These are phyloP conservation scores for Entelurus aequoreus DNA, from an alignment of 2,113 vertebrate genomes.

Conservation along the genomic window DNA sequence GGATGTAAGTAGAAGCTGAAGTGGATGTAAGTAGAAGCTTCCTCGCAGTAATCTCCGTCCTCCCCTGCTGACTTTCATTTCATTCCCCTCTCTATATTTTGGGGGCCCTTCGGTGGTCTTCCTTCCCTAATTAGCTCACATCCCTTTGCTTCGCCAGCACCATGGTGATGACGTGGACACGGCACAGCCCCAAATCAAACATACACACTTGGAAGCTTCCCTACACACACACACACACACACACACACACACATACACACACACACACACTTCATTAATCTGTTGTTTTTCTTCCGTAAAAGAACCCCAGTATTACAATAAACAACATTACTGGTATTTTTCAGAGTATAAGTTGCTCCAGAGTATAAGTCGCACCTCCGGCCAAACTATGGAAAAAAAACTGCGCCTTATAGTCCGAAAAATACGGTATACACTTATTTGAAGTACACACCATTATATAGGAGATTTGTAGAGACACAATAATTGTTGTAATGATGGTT, in stretches of 20 bases:
- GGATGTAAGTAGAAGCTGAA: too few relatives aligned
- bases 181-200: conserved; percentile 56
- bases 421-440: too few relatives aligned
- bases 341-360: too few relatives aligned
- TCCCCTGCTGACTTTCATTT: conserved; percentile 46
- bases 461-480: too few relatives aligned
- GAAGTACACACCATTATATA: too few relatives aligned
- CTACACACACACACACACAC: conserved; percentile 6
- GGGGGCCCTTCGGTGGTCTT: conserved; percentile 51
- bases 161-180: conserved; percentile 45
- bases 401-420: too few relatives aligned
- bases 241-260: not conserved
- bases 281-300: too few relatives aligned
- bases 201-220: conserved; percentile 24
- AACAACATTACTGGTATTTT: too few relatives aligned
- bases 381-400: too few relatives aligned
- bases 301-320: too few relatives aligned
- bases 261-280: not conserved
- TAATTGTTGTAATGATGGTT: too few relatives aligned
- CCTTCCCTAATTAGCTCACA: conserved; percentile 61
- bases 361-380: too few relatives aligned
- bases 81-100: conserved; percentile 46
- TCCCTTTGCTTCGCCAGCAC: conserved; percentile 62
- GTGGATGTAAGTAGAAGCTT: conserved; percentile 42
- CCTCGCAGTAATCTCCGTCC: conserved; percentile 52